Evolutionary conservation across 2,113 vertebrate species (phyloP).

Genomic region (Nycticebus coucang): DNA sequence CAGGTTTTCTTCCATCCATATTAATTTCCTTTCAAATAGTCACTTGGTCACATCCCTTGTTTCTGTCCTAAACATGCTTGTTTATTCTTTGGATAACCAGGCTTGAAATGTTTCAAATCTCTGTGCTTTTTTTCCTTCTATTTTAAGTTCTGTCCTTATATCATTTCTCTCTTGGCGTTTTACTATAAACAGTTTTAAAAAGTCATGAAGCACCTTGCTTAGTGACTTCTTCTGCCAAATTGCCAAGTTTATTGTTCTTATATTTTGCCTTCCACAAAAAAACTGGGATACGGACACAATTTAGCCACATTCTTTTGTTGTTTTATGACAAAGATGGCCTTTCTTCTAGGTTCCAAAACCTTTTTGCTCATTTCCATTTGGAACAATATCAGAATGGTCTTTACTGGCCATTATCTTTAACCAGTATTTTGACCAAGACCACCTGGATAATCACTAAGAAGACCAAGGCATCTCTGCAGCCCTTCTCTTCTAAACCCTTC

Average conservation of each 20-base stretch:
- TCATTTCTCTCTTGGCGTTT: not conserved
- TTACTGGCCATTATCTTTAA: not conserved
- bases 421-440: not conserved
- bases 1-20: not conserved
- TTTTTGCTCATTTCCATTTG: not conserved
- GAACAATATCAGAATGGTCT: not conserved
- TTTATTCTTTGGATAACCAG: not conserved
- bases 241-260: not conserved
- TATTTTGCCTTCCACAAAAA: not conserved
- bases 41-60: not conserved
- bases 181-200: not conserved
- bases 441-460: not conserved
- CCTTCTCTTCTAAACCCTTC: not conserved
- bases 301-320: not conserved
- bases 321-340: not conserved
- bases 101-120: not conserved
- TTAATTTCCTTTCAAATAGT: not conserved
- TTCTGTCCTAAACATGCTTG: not conserved
- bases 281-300: not conserved
- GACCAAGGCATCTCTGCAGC: not conserved
- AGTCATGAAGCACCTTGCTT: not conserved
- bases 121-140: not conserved
- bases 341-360: not conserved
- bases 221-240: not conserved
- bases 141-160: not conserved